These are phyloP conservation scores for Sebastes steindachneri DNA, from an alignment of 2,797 vertebrate species.

Conservation along the genomic window DNA sequence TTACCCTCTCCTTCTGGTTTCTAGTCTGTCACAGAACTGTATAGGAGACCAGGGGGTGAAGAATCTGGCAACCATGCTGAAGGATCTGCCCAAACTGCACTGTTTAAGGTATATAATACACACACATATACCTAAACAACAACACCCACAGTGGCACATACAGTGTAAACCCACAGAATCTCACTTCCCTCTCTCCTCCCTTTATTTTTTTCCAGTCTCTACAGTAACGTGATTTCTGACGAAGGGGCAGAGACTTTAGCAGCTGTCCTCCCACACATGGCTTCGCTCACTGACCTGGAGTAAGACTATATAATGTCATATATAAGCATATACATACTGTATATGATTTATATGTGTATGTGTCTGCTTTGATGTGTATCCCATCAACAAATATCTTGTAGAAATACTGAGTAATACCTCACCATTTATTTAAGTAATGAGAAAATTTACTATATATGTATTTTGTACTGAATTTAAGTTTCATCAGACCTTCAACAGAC, in stretches of 20 bases:
- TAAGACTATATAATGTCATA: conserved; percentile 54
- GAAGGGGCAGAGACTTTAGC: conserved; percentile 90
- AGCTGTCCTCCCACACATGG: conserved; percentile 85
- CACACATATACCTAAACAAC: neutral
- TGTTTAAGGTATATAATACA: conserved; percentile 63
- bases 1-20: neutral
- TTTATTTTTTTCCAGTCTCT: conserved; percentile 83
- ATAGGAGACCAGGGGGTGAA: conserved; percentile 68
- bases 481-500: neutral
- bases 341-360: neutral
- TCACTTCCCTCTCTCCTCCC: conserved; percentile 36
- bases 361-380: neutral
- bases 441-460: neutral
- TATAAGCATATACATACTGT: neutral
- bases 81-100: conserved; percentile 62
- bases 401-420: neutral
- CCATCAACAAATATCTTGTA: neutral
- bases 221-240: conserved; percentile 91
- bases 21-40: conserved; percentile 74
- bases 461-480: neutral
- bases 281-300: conserved; percentile 88
- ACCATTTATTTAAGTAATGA: neutral
- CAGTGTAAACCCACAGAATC: conserved; percentile 2
- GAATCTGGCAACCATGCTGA: conserved; percentile 41
- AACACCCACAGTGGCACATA: neutral